Evolutionary conservation across 2,888 invertebrate genomes (phyloP), one percentile per base, ranked within the genome.

Genomic region (Chrysolina americana): DNA sequence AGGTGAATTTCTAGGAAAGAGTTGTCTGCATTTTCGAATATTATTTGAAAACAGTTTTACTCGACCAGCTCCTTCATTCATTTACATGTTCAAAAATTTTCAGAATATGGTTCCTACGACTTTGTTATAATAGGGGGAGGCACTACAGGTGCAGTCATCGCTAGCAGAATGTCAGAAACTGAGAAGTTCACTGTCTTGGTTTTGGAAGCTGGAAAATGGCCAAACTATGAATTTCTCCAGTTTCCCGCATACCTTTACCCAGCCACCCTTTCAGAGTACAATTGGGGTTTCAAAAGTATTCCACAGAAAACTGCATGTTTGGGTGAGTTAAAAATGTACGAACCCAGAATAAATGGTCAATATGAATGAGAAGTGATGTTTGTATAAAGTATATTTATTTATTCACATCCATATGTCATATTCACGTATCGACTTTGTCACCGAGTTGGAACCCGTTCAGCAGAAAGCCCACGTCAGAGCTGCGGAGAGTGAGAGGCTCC

Each of bases 201-300:
- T 15, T 21, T 80, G 21, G 80, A 80, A 71, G 78, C 79, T 65
- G 80, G 80, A 11, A 69, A 65, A n/a, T 70, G 68, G 44, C 41
- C 56, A 19, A 70, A 72, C 21, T 59, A 70, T 53, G 70, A 62
- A 5, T 65, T 72, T 6, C 6, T 70, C n/a, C 63, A 62, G 6
- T 68, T 75, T 47, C 69, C 72, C 9, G 47, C n/a, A 6, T 72
- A 48, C 23, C 56, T 9, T 48, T 41, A 17, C 23, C 36, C 36
- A n/a, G 28, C 59, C 28, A 28, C 28, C 15, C 59, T n/a, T 15
- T 65, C 73, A 17, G 59, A 76, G 36, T 92, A 92, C 82, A 92
- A 94, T 78, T 95, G 94, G 94, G 92, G 91, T 64, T 94, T 93
- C 86, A 90, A 90, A 63, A 92, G 93, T 76, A 92, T 92, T 80